Base-by-base conservation (phyloP, 2,888 invertebrate genomes). In the Drosophila mercatorum region DNA sequence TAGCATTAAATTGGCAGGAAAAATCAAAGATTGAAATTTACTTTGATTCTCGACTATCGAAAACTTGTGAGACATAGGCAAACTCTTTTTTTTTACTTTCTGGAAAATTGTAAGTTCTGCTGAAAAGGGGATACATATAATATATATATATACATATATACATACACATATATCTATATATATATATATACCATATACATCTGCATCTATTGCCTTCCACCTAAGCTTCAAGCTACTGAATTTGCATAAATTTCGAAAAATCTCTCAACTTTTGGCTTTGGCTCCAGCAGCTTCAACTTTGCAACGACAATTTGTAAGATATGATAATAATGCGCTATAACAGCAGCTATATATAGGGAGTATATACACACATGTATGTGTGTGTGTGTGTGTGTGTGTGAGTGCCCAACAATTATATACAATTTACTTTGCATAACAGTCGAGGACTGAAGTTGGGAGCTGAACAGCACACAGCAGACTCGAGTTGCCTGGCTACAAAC, bases 371-470 rank as follows among this genome's bases (percentile, higher is more conserved):
- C 3, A 3, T 28, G 0, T 5, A 0, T 5, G 28, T 28, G 28
- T 28, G 28, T 28, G 34, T 2, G 31, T 7, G 38, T 38, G 12
- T 56, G 60, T 52, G 22, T 22, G 22, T 22, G 22, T 22, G 22
- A 43, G 47, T 82, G 77, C 69, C 87, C 74, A 76, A 86, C 87
- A 84, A 84, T 84, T 88, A 84, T 86, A 87, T 86, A 88, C 79
- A 84, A 84, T 86, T 84, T 81, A 84, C 87, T 84, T 84, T 86
- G 89, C 84, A 84, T 84, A 84, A 88, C 84, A 81, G 84, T 89
- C 74, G 52, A 87, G 69, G 12, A 10, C 11, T 11, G 40, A 14
- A 40, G 40, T 14, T 40, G 40, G 40, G 14, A 40, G 28, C 58
- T 38, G 57, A 68, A n/a, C 52, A 72, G 68, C 58, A 60, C 57